Evolutionary conservation across 1,140 invertebrate species (phyloP), one percentile per base, ranked within the genome.

Genomic region (Platyura marginata): DNA sequence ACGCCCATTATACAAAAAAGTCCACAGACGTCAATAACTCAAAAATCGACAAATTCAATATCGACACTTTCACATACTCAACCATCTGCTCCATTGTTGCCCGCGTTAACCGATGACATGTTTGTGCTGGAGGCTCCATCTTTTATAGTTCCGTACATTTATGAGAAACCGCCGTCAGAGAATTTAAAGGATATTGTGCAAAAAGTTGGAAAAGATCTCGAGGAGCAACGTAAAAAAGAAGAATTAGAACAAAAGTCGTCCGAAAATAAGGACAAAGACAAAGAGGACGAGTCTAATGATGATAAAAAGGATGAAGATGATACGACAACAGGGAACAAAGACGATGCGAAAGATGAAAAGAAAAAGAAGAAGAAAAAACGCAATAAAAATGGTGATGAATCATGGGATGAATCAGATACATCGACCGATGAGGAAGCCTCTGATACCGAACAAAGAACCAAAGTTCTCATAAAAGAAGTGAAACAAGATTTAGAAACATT

Each of bases 91-190:
- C 56, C 62, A 39, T 54, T 84, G 41, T 57, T 85, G 46, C 80
- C 83, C 1, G 77, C 81, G 3, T 64, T 89, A 3, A 87, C 83
- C 4, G 85, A 91, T 56, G 83, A 88, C 51, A 88, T 88, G 78
- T 89, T 81, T 62, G 83, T 89, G 1, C 78, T 90, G 8, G 85
- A 91, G 63, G 85, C 85, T 19, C 86, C 86, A 3, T 89, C 84
- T 11, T 89, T 91, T 54, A 87, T 91, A 54, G 82, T 90, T 48
- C 86, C 86, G 33, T 90, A 89, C 60, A 83, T 91, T n/a, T 89
- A 87, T 59, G 83, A 89, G 62, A 87, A 88, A 59, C 81, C 82
- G 3, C 81, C 84, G 1, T 59, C 81, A 6, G 78, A 80, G 52
- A 75, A 75, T 35, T 68, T 90, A 37, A 82, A 78, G 56, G 74